phyloP scores from a whole-genome alignment of 2,113 vertebrate genomes.

The Porphyrio hochstetteri region DNA sequence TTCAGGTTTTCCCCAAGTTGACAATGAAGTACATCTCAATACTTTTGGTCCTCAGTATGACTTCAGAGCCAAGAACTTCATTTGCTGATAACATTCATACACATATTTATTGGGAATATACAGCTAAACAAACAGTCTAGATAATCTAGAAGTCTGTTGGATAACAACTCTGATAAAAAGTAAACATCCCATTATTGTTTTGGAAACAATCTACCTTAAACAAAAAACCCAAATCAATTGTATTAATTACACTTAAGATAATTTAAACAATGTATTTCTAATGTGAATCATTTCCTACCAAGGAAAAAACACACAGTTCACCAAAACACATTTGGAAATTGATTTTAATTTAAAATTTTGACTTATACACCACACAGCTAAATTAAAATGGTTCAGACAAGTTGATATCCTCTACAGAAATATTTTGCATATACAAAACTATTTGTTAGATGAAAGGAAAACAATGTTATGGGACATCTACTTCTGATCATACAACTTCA shows the following conservation, averaged over 20 bases:
- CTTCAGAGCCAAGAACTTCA: not conserved
- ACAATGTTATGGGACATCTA: not conserved
- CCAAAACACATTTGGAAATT: not conserved
- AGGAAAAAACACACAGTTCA: not conserved
- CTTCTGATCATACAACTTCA: not conserved
- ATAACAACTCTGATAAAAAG: not conserved
- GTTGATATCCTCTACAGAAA: not conserved
- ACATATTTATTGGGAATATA: not conserved
- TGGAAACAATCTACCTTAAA: not conserved
- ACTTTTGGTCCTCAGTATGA: not conserved
- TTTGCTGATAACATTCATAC: not conserved
- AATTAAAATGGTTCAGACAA: not conserved
- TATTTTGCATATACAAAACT: not conserved
- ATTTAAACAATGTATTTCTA: not conserved
- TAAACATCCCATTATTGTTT: not conserved
- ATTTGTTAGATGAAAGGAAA: not conserved
- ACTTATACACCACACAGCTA: not conserved
- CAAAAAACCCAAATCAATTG: not conserved
- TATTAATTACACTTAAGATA: not conserved
- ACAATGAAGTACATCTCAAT: not conserved
- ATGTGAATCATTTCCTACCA: not conserved
- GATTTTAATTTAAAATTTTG: not conserved
- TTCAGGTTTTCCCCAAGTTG: not conserved
- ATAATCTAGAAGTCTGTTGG: not conserved
- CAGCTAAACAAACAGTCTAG: not conserved